These are phyloP conservation scores for Ischnus inquisitorius DNA, from an alignment of 2,888 invertebrate genomes.

Conservation along the genomic window DNA sequence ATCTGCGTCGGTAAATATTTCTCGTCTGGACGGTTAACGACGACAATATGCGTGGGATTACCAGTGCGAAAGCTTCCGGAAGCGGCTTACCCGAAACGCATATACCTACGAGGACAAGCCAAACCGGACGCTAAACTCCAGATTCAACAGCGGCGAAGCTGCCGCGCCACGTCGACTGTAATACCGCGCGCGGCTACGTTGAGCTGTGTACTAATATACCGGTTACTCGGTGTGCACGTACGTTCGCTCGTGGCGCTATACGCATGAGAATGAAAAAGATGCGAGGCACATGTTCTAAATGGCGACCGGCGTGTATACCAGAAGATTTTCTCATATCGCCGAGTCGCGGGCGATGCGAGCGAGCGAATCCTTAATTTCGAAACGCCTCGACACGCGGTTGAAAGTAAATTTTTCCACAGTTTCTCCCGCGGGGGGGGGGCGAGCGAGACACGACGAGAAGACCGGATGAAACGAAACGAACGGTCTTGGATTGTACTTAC, in stretches of 20 bases:
- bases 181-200: background rate
- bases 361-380: constrained; percentile 48
- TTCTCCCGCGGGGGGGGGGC: background rate
- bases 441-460: background rate
- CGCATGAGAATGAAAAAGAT: constrained; percentile 23
- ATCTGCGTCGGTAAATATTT: constrained; percentile 49
- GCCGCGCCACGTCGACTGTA: constrained; percentile 16
- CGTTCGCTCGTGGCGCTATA: background rate
- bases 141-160: constrained; percentile 37
- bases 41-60: constrained; percentile 61
- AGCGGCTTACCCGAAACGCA: constrained; percentile 35
- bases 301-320: constrained; percentile 3
- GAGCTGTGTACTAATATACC: constrained; percentile 9
- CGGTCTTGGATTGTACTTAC: constrained; percentile 20
- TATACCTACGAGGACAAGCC: constrained; percentile 28
- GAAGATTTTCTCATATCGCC: constrained; percentile 50
- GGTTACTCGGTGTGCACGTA: background rate
- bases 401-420: constrained; percentile 45
- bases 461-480: constrained; percentile 16
- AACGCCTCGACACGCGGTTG: constrained; percentile 28
- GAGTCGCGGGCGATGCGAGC: constrained; percentile 16
- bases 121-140: constrained; percentile 44
- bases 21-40: constrained; percentile 12
- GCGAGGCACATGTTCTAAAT: constrained; percentile 9
- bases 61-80: constrained; percentile 17